Conservation (phyloP, 2,113 vertebrate genomes). For the Rhea pennata region DNA sequence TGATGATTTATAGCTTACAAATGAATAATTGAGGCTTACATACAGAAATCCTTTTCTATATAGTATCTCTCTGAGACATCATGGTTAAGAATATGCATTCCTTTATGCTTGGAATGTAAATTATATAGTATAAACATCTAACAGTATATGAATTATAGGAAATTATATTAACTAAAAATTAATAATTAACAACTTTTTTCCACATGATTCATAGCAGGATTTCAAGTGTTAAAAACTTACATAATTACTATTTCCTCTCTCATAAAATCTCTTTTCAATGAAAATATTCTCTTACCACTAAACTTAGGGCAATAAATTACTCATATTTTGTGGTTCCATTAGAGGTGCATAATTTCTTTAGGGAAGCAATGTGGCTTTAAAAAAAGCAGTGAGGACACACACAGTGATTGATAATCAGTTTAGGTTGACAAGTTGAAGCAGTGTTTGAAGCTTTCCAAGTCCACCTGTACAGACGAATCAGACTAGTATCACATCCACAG, state of each 20-base stretch:
- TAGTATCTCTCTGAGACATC: not conserved
- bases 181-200: not conserved
- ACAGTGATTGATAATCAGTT: not conserved
- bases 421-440: not conserved
- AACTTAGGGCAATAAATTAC: not conserved
- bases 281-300: not conserved
- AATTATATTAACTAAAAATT: not conserved
- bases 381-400: not conserved
- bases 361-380: not conserved
- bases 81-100: not conserved
- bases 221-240: not conserved
- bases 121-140: not conserved
- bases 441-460: not conserved
- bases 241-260: not conserved
- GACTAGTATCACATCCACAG: not conserved
- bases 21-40: not conserved
- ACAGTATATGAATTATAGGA: not conserved
- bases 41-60: not conserved
- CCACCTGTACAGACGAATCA: not conserved
- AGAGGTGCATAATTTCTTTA: not conserved
- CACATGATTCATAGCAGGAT: not conserved
- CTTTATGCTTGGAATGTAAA: not conserved
- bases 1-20: not conserved
- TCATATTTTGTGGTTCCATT: not conserved
- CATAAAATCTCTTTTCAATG: not conserved